A percentile compares a stretch with the other conserved stretches of the same genome.
Evolutionary conservation across 2,113 vertebrate genomes (phyloP).

Genomic region (Campylomormyrus numenius): DNA sequence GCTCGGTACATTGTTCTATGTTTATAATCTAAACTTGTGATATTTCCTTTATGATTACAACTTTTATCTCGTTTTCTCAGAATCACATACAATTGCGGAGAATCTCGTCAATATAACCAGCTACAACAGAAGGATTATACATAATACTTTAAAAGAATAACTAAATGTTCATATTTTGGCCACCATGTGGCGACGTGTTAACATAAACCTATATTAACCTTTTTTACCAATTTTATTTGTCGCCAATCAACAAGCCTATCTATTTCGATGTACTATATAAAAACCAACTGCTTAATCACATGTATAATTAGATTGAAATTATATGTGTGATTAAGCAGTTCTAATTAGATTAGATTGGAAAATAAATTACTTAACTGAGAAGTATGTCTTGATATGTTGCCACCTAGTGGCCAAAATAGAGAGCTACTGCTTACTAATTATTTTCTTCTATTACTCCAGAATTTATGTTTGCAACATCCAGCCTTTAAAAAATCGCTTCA

Average conservation of each 20-base stretch:
- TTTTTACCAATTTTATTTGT: neutral
- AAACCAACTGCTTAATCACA: neutral
- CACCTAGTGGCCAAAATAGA: neutral
- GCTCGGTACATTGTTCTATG: neutral
- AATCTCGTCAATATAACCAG: neutral
- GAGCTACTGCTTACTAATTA: neutral
- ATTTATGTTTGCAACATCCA: neutral
- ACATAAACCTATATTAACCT: neutral
- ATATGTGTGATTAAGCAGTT: neutral
- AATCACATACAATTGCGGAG: neutral
- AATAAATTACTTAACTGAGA: neutral
- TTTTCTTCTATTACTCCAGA: neutral
- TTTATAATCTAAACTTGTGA: neutral
- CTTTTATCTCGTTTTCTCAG: neutral
- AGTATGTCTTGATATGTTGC: neutral
- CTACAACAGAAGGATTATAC: neutral
- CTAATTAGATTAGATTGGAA: neutral
- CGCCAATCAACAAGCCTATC: neutral
- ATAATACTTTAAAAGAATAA: neutral
- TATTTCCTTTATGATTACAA: neutral
- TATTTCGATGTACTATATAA: neutral
- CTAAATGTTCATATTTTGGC: neutral
- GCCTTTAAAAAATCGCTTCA: neutral
- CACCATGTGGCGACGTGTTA: neutral
- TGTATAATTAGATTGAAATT: neutral